Conservation (phyloP, 2,797 vertebrate genomes). For the Dendrocincla fuliginosa region DNA sequence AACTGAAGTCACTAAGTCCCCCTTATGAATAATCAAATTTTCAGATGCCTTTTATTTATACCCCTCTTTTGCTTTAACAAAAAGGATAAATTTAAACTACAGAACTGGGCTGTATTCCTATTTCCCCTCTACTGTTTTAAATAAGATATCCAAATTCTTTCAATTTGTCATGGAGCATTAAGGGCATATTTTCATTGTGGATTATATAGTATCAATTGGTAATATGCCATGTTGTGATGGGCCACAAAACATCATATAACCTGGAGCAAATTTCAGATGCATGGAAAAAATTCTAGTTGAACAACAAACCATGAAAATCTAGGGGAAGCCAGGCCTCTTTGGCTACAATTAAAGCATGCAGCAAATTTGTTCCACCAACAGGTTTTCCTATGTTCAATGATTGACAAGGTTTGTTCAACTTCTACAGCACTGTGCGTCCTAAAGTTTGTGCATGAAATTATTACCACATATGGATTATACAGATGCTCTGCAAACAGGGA, state of each 20-base stretch:
- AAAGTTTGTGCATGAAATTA: conserved; percentile 19
- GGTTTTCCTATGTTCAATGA: conserved; percentile 3
- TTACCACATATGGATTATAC: background rate
- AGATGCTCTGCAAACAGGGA: background rate
- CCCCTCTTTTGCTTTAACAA: background rate
- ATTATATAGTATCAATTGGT: conserved; percentile 1
- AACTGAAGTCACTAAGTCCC: background rate
- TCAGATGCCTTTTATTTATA: background rate
- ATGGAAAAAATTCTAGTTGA: background rate
- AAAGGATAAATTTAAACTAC: background rate
- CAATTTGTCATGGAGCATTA: conserved; percentile 26
- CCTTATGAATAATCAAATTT: background rate
- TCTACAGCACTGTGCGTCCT: rapidly evolving
- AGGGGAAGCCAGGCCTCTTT: conserved; percentile 22
- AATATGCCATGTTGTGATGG: background rate
- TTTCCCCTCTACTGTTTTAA: conserved; percentile 22
- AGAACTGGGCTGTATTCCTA: background rate
- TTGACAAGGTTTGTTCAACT: conserved; percentile 46
- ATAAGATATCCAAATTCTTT: conserved; percentile 22
- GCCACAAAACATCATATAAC: conserved; percentile 11
- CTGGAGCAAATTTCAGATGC: conserved; percentile 22
- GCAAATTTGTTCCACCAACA: conserved; percentile 46
- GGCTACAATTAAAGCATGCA: conserved; percentile 45
- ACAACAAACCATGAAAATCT: conserved; percentile 36
- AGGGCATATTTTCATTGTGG: background rate